phyloP scores from a whole-genome alignment of 2,113 vertebrate species.

The Cromileptes altivelis region DNA sequence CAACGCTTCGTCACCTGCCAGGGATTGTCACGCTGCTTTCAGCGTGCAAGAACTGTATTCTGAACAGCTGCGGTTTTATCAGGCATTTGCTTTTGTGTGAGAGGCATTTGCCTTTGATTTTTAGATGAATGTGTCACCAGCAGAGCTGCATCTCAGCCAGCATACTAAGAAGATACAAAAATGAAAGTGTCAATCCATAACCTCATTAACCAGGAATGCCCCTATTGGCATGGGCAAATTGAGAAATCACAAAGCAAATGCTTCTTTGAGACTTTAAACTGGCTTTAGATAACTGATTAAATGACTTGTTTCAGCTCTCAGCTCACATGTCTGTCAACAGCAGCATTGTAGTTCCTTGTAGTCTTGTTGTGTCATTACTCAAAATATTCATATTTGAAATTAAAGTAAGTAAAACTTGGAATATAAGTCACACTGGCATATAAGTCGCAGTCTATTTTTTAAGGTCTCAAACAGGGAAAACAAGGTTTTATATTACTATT shows the following conservation, averaged over 20 bases:
- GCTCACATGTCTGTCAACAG: not conserved
- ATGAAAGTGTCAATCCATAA: not conserved
- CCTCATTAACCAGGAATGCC: not conserved
- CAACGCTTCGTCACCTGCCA: slow-evolving; percentile 22
- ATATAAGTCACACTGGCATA: too few relatives aligned
- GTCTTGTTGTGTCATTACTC: not conserved
- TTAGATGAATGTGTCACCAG: not conserved
- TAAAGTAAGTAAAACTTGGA: not conserved
- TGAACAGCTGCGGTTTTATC: not conserved
- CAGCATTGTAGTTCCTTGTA: not conserved
- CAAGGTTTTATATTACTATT: too few relatives aligned
- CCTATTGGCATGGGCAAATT: not conserved
- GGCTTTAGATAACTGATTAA: not conserved
- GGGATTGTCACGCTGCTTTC: not conserved
- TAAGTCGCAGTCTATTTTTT: too few relatives aligned
- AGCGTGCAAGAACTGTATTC: not conserved
- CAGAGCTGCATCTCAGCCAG: not conserved
- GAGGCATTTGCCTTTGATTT: not conserved
- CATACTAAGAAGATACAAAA: not conserved
- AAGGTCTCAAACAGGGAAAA: too few relatives aligned
- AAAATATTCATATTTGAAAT: not conserved
- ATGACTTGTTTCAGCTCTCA: not conserved
- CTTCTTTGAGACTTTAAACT: not conserved
- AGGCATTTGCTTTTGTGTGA: not conserved
- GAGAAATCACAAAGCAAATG: not conserved